These are phyloP conservation scores for Pyrrhosoma nymphula DNA, from an alignment of 2,888 invertebrate species.

Conservation along the genomic window DNA sequence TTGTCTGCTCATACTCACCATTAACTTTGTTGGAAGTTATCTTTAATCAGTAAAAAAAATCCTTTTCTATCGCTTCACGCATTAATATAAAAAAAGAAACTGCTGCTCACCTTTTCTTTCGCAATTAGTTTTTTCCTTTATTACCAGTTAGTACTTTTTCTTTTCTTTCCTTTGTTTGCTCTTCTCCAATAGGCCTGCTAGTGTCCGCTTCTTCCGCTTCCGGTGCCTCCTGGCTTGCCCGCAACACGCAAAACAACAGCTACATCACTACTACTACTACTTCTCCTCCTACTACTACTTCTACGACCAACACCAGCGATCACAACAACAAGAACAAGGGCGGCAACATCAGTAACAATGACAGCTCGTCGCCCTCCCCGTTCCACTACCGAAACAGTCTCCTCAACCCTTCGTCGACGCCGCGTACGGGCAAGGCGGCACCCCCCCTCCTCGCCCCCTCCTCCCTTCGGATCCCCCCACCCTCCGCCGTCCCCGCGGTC, in stretches of 20 bases:
- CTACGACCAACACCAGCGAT: constrained; percentile 57
- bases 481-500: constrained; percentile 56
- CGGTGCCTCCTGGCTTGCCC: constrained; percentile 67
- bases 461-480: constrained; percentile 52
- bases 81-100: constrained; percentile 37
- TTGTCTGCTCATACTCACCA: constrained; percentile 46
- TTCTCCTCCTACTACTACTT: constrained; percentile 3
- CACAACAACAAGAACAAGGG: constrained; percentile 55
- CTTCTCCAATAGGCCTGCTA: constrained; percentile 67
- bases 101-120: constrained; percentile 66
- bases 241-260: constrained; percentile 65
- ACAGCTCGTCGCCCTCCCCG: constrained; percentile 55
- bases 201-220: constrained; percentile 66
- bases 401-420: constrained; percentile 34
- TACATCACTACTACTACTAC: constrained; percentile 34
- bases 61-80: constrained; percentile 54
- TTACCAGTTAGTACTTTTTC: constrained; percentile 67
- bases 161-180: constrained; percentile 67
- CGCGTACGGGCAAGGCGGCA: background rate
- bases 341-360: constrained; percentile 32
- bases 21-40: constrained; percentile 29
- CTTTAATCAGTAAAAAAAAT: constrained; percentile 10
- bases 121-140: constrained; percentile 66
- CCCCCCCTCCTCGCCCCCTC: constrained; percentile 55
- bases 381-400: constrained; percentile 62